A percentile compares a stretch with the other conserved stretches of the same genome.
phyloP scores from a whole-genome alignment of 2,797 vertebrate genomes.

The Enteromius radiatus region DNA sequence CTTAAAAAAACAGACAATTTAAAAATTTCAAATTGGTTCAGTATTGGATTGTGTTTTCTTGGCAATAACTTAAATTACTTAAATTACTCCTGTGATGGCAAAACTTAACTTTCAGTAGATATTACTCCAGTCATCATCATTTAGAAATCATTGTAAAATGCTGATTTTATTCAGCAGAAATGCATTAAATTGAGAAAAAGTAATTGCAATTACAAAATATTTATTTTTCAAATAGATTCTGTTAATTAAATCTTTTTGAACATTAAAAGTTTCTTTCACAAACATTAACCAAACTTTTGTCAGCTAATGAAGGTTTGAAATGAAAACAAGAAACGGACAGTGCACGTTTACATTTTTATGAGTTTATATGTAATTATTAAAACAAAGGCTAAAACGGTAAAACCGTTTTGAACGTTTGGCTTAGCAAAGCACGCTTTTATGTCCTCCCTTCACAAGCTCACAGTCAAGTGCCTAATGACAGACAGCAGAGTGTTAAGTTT shows the following conservation, averaged over 20 bases:
- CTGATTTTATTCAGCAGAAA: background rate
- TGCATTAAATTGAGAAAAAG: background rate
- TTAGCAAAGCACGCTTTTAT: conserved; percentile 7
- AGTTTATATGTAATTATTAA: background rate
- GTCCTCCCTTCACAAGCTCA: conserved; percentile 39
- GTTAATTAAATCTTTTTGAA: background rate
- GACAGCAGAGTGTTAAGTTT: conserved; percentile 42
- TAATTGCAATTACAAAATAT: background rate
- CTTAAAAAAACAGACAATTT: background rate
- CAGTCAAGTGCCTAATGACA: conserved; percentile 45
- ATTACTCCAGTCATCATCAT: background rate
- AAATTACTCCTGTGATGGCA: background rate
- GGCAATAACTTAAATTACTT: background rate
- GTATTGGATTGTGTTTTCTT: background rate
- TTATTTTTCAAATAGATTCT: background rate
- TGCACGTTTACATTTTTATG: background rate
- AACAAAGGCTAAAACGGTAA: background rate
- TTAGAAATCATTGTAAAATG: background rate
- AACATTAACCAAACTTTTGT: background rate
- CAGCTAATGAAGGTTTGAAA: background rate
- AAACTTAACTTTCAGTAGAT: background rate
- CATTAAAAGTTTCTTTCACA: background rate
- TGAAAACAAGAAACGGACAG: background rate
- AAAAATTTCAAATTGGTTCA: background rate
- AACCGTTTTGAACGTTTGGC: background rate